These are phyloP conservation scores for Dasypogon diadema DNA, from an alignment of 2,888 invertebrate genomes.

Conservation along the genomic window DNA sequence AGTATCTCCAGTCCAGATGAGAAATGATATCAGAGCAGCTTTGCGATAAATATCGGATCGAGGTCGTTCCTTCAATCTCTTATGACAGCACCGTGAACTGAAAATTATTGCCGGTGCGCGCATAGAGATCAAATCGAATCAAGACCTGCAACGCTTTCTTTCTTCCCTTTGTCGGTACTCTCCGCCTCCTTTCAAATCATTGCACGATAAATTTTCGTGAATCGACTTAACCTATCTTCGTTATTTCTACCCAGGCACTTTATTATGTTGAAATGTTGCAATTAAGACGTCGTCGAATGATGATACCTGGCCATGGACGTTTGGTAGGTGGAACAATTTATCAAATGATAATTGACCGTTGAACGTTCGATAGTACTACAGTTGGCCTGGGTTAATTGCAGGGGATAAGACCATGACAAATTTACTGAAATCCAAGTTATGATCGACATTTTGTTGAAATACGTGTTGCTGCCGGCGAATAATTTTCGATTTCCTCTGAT, in stretches of 20 bases:
- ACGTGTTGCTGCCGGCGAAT: background rate
- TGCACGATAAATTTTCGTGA: constrained; percentile 18
- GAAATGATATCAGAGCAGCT: no score
- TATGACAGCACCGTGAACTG: constrained; percentile 9
- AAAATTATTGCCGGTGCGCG: constrained; percentile 14
- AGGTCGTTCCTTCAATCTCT: constrained; percentile 16
- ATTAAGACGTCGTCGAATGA: constrained; percentile 1
- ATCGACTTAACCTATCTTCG: background rate
- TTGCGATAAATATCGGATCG: constrained; percentile 8
- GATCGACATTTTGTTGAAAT: background rate
- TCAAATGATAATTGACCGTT: background rate
- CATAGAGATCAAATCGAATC: constrained; percentile 21
- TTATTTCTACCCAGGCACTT: background rate
- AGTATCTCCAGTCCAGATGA: no score
- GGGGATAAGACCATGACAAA: background rate
- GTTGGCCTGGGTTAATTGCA: background rate
- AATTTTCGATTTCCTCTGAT: background rate
- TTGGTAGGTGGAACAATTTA: constrained; percentile 3
- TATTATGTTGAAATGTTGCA: background rate
- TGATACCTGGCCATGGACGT: background rate
- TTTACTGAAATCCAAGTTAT: background rate
- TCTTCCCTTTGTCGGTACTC: background rate
- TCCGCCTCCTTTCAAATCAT: constrained; percentile 24
- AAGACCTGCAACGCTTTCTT: constrained; percentile 7
- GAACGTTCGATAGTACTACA: background rate